Evolutionary conservation across 1,140 invertebrate species (phyloP).

Genomic region (Battus philenor): DNA sequence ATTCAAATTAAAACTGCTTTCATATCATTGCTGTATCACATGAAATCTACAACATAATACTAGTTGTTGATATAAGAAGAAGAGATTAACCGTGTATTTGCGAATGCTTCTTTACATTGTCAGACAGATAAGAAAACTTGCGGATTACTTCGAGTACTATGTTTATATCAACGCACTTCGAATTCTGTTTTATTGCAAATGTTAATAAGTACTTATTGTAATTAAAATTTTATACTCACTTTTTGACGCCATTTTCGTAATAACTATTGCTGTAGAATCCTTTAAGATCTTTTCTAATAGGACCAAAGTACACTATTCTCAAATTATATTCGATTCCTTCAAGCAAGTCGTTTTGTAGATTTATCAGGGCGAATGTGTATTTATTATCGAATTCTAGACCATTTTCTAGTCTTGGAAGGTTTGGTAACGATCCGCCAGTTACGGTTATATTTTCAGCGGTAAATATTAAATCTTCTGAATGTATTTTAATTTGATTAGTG

Average conservation of each 20-base stretch:
- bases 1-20: too few relatives aligned
- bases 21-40: background rate
- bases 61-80: slow-evolving; percentile 18
- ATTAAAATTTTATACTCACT: slow-evolving; percentile 52
- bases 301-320: slow-evolving; percentile 73
- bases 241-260: slow-evolving; percentile 62
- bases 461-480: slow-evolving; percentile 78
- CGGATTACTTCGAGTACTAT: slow-evolving; percentile 9
- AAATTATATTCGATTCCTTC: slow-evolving; percentile 53
- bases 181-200: too few relatives aligned
- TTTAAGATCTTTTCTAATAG: slow-evolving; percentile 77
- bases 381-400: slow-evolving; percentile 45
- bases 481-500: slow-evolving; percentile 77
- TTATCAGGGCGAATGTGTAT: slow-evolving; percentile 58
- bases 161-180: slow-evolving; percentile 2
- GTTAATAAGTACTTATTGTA: too few relatives aligned
- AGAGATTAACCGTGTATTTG: slow-evolving; percentile 16
- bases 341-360: slow-evolving; percentile 40
- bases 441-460: slow-evolving; percentile 51
- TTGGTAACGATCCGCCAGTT: slow-evolving; percentile 30
- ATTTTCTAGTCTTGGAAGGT: slow-evolving; percentile 26
- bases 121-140: background rate
- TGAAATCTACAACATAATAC: slow-evolving; percentile 14
- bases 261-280: slow-evolving; percentile 92
- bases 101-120: slow-evolving; percentile 25